Conservation (phyloP, 1,140 invertebrate genomes). For the Drosophila ohnishii region DNA sequence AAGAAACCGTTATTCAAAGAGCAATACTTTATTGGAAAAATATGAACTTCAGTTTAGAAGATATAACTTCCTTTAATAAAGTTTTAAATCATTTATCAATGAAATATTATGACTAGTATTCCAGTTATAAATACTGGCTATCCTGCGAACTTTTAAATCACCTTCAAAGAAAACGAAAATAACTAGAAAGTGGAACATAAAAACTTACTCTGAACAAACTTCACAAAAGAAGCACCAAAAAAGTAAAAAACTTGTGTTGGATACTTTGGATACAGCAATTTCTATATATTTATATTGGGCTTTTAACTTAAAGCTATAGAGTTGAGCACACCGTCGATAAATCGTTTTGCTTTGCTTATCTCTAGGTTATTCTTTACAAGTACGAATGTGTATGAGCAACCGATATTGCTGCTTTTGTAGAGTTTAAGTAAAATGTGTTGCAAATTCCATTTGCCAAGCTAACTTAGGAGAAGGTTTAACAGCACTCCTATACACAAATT, state of each 20-base stretch:
- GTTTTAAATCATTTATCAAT: background rate
- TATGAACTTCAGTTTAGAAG: too few species aligned
- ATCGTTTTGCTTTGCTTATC: conserved; percentile 26
- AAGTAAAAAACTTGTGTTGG: conserved; percentile 13
- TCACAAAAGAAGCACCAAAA: conserved; percentile 4
- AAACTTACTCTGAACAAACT: background rate
- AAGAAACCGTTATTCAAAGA: conserved; percentile 1
- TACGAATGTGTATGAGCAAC: conserved; percentile 43
- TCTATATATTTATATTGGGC: conserved; percentile 37
- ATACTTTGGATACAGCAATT: conserved; percentile 46
- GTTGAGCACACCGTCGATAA: conserved; percentile 55
- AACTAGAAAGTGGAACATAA: background rate
- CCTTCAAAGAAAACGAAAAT: background rate
- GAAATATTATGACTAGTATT: background rate
- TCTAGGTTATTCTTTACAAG: conserved; percentile 36
- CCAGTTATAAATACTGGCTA: background rate
- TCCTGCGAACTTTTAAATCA: background rate
- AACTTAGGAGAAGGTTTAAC: conserved; percentile 36
- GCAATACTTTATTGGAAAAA: background rate
- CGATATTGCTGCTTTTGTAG: conserved; percentile 32
- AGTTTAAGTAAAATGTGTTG: conserved; percentile 40
- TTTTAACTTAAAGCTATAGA: conserved; percentile 41
- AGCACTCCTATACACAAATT: conserved; percentile 42
- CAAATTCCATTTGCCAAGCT: conserved; percentile 57
- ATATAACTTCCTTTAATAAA: background rate